phyloP scores from a whole-genome alignment of 1,140 invertebrate species.

The Drosophila triauraria region DNA sequence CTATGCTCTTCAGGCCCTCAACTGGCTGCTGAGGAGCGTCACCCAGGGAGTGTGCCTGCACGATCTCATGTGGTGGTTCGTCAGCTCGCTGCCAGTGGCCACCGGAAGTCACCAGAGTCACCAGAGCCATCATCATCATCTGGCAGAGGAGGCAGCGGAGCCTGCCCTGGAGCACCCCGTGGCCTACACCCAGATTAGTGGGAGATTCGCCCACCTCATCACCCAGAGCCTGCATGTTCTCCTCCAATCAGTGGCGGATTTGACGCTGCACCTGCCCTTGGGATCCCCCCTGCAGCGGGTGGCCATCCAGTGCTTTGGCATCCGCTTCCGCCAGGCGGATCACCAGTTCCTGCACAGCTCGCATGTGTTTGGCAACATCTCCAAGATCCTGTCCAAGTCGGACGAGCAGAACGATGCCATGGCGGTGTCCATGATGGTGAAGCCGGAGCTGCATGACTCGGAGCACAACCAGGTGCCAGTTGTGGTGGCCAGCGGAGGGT shows the following conservation, averaged over 20 bases:
- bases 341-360: conserved; percentile 96
- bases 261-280: conserved; percentile 95
- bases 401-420: conserved; percentile 90
- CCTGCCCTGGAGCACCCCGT: conserved; percentile 92
- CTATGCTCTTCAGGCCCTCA: conserved; percentile 94
- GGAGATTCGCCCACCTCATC: conserved; percentile 91
- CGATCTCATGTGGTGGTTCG: conserved; percentile 98
- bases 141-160: conserved; percentile 72
- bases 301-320: conserved; percentile 96
- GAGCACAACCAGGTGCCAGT: conserved; percentile 56
- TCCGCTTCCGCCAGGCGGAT: conserved; percentile 94
- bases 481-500: neutral
- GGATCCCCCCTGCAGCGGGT: conserved; percentile 95
- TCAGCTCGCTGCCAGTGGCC: conserved; percentile 89
- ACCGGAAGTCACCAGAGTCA: conserved; percentile 12
- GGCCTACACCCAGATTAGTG: conserved; percentile 92
- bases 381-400: conserved; percentile 96
- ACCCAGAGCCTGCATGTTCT: conserved; percentile 94
- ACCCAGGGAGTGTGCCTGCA: conserved; percentile 96
- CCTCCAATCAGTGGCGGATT: conserved; percentile 95
- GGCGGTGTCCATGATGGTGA: conserved; percentile 64
- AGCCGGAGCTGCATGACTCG: conserved; percentile 46
- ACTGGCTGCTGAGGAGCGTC: conserved; percentile 97
- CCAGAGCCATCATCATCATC: conserved; percentile 10
- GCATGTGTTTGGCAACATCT: conserved; percentile 98